Conservation (phyloP, 2,888 invertebrate genomes). For the Torymus auratus region DNA sequence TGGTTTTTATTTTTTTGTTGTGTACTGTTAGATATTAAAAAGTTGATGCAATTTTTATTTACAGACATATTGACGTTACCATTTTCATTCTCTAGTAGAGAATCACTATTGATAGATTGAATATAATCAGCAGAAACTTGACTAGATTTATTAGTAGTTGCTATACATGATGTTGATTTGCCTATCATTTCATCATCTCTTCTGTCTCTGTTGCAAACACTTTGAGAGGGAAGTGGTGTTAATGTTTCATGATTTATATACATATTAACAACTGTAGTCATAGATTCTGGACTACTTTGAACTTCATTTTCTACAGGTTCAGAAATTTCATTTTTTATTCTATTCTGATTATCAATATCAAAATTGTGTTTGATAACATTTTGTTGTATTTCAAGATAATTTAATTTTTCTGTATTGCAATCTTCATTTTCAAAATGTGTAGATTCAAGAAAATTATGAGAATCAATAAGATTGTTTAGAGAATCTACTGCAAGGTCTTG, state of each 20-base stretch:
- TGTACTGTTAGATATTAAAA: neutral
- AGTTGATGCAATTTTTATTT: neutral
- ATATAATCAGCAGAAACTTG: no score
- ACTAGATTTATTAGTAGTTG: no score
- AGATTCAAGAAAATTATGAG: slow-evolving; percentile 44
- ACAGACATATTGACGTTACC: neutral
- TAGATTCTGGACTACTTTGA: neutral
- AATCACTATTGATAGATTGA: no score
- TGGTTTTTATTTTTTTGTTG: neutral
- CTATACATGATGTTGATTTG: no score
- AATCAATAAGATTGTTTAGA: slow-evolving; percentile 30
- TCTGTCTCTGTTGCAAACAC: no score
- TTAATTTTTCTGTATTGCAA: slow-evolving; percentile 9
- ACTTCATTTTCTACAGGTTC: neutral
- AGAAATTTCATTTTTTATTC: neutral
- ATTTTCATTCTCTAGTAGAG: neutral
- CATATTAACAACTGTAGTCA: neutral
- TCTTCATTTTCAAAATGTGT: slow-evolving; percentile 41
- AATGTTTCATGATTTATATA: neutral
- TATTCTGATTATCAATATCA: slow-evolving; percentile 21
- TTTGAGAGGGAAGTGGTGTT: no score
- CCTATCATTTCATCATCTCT: no score
- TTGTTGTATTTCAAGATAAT: neutral
- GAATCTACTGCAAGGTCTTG: slow-evolving; percentile 29
- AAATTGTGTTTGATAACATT: slow-evolving; percentile 11